phyloP scores from a whole-genome alignment of 2,888 invertebrate species.

The Diaperis boleti region DNA sequence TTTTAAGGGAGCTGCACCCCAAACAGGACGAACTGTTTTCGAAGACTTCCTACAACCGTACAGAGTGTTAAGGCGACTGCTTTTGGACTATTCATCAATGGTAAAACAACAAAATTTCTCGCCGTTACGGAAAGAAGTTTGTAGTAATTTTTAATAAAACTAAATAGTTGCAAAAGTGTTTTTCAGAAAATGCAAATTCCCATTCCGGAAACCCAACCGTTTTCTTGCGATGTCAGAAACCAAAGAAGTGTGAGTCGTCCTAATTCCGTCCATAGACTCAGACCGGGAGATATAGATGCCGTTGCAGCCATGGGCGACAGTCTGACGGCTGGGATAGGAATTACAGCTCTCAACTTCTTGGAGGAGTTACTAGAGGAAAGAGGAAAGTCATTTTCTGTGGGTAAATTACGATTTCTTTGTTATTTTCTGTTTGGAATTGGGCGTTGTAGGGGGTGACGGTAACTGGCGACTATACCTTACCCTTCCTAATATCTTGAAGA shows the following conservation, averaged over 20 bases:
- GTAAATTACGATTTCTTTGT: constrained; percentile 23
- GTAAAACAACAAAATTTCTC: background rate
- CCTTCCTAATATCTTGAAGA: constrained; percentile 73
- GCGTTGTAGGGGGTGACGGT: constrained; percentile 66
- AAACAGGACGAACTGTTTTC: background rate
- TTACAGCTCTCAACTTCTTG: constrained; percentile 64
- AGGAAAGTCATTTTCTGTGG: constrained; percentile 53
- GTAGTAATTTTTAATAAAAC: background rate
- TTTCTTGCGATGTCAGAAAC: constrained; percentile 68
- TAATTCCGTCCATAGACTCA: constrained; percentile 73
- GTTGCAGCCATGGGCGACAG: constrained; percentile 80
- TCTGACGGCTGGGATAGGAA: constrained; percentile 77
- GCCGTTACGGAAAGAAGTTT: background rate
- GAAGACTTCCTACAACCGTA: background rate
- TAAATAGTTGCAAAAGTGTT: background rate
- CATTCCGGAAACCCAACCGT: constrained; percentile 67
- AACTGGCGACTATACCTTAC: constrained; percentile 71
- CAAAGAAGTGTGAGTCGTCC: constrained; percentile 66
- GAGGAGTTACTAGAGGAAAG: constrained; percentile 49
- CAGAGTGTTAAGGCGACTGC: background rate
- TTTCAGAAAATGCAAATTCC: constrained; percentile 61
- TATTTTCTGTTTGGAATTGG: background rate
- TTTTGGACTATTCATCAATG: background rate
- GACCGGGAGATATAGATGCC: constrained; percentile 78
- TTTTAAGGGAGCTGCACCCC: background rate